phyloP scores from a whole-genome alignment of 2,797 vertebrate genomes.

The Philypnodon macrostomus region DNA sequence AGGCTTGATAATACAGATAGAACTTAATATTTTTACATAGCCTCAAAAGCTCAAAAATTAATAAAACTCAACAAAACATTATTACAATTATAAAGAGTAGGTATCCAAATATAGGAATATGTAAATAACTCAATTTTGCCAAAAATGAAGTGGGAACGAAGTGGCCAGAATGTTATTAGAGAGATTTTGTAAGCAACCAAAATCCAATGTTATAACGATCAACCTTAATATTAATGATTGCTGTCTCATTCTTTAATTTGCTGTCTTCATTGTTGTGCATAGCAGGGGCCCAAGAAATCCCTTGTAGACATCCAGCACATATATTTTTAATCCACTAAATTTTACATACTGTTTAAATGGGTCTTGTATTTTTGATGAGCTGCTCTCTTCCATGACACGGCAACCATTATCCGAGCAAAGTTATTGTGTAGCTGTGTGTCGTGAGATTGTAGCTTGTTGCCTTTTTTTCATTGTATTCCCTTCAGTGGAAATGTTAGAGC shows the following conservation, averaged over 20 bases:
- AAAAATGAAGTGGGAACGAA: too few relatives aligned
- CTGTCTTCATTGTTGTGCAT: slow-evolving; percentile 37
- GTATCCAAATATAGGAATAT: too few relatives aligned
- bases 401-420: slow-evolving; percentile 36
- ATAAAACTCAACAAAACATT: too few relatives aligned
- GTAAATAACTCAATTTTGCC: too few relatives aligned
- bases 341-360: slow-evolving; percentile 73
- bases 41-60: too few relatives aligned
- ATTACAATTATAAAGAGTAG: too few relatives aligned
- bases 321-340: slow-evolving; percentile 74
- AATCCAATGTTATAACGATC: not conserved
- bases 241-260: slow-evolving; percentile 11
- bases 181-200: too few relatives aligned
- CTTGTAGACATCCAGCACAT: slow-evolving; percentile 41
- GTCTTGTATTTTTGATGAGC: slow-evolving; percentile 67
- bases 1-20: too few relatives aligned
- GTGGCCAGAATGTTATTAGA: too few relatives aligned
- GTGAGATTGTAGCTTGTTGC: slow-evolving; percentile 26
- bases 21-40: too few relatives aligned
- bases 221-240: not conserved
- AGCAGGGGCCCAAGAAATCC: slow-evolving; percentile 25
- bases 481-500: slow-evolving; percentile 28
- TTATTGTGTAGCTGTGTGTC: slow-evolving; percentile 20
- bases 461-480: slow-evolving; percentile 22
- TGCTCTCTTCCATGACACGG: slow-evolving; percentile 49